These are phyloP conservation scores for Calliopsis andreniformis DNA, from an alignment of 1,140 invertebrate species.

Conservation along the genomic window DNA sequence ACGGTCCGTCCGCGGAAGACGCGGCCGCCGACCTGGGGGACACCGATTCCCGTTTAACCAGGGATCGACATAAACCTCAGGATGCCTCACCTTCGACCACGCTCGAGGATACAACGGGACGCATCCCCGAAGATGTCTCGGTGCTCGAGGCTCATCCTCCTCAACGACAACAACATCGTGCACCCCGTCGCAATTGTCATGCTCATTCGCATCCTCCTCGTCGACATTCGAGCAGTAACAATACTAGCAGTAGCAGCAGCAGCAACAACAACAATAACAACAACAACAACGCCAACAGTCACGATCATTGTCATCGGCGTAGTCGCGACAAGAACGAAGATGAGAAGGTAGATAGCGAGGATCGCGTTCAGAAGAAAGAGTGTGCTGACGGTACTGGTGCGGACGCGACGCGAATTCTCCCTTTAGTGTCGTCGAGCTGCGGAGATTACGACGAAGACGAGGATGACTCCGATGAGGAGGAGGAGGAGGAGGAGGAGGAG, in stretches of 20 bases:
- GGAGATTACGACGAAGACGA: constrained; percentile 48
- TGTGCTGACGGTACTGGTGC: constrained; percentile 11
- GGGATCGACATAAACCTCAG: constrained; percentile 70
- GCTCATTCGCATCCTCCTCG: background rate
- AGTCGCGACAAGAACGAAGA: background rate
- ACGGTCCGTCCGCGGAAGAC: constrained; percentile 74
- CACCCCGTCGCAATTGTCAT: constrained; percentile 36
- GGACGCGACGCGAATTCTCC: constrained; percentile 25
- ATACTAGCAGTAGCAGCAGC: background rate
- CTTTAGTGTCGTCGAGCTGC: constrained; percentile 30
- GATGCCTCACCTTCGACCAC: constrained; percentile 44
- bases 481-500: constrained; percentile 13
- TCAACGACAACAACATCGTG: constrained; percentile 28
- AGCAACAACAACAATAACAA: constrained; percentile 5
- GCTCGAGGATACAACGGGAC: constrained; percentile 47
- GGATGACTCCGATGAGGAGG: background rate
- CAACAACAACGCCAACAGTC: background rate
- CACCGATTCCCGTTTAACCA: constrained; percentile 67
- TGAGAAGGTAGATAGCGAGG: background rate
- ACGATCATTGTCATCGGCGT: constrained; percentile 17
- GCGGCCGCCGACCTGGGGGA: constrained; percentile 58
- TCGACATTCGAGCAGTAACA: constrained; percentile 1
- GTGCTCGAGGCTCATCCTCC: constrained; percentile 32
- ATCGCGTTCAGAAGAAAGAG: constrained; percentile 35
- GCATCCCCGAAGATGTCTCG: constrained; percentile 31